Evolutionary conservation across 1,140 invertebrate genomes (phyloP).

Genomic region (Camponotus pennsylvanicus): DNA sequence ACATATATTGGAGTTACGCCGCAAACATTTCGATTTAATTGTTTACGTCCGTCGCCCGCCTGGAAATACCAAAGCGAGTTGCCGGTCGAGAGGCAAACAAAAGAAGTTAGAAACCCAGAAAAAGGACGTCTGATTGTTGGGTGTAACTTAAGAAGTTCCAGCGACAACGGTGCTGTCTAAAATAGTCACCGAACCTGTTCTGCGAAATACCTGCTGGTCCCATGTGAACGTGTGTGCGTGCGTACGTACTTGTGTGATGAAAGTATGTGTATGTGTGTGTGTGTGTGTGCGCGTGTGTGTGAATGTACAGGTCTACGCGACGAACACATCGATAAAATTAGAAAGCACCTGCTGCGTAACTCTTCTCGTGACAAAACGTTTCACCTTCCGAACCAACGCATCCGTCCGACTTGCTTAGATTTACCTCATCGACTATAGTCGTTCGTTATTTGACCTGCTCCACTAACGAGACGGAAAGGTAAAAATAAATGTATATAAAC

Average conservation of each 20-base stretch:
- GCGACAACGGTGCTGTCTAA: constrained; percentile 44
- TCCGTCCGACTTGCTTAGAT: constrained; percentile 47
- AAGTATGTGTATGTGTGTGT: background rate
- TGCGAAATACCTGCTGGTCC: constrained; percentile 67
- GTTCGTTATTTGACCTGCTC: background rate
- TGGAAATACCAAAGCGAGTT: background rate
- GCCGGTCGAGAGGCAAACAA: constrained; percentile 1
- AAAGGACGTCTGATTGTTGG: constrained; percentile 9
- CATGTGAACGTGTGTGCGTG: constrained; percentile 23
- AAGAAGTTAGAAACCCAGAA: constrained; percentile 29
- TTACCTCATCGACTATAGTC: constrained; percentile 27
- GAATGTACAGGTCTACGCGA: background rate
- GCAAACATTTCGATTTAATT: constrained; percentile 52
- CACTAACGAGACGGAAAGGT: background rate
- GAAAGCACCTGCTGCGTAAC: constrained; percentile 78
- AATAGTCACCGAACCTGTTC: constrained; percentile 74
- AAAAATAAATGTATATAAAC: background rate
- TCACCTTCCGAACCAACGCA: constrained; percentile 69
- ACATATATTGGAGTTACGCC: background rate
- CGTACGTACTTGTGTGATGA: no score
- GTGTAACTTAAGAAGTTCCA: constrained; percentile 64
- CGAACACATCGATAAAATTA: background rate
- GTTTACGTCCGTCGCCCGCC: no score
- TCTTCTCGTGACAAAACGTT: constrained; percentile 73
- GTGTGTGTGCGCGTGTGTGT: background rate